Percentiles rank a stretch among this genome's conserved stretches.
phyloP scores from a whole-genome alignment of 2,113 vertebrate species.

The Hemichromis elongatus region DNA sequence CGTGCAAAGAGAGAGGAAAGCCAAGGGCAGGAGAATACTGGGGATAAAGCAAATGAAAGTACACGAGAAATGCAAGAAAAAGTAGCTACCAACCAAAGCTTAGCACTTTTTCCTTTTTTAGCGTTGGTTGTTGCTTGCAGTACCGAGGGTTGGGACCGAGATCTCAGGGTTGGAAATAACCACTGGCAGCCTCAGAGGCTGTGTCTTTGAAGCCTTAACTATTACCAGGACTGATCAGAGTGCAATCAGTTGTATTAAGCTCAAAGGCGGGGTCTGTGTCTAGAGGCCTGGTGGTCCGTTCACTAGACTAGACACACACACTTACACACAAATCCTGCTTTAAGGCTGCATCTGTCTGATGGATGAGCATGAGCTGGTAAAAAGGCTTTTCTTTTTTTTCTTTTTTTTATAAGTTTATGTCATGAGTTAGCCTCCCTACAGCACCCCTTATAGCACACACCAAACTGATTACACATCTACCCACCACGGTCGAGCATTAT shows the following conservation, averaged over 20 bases:
- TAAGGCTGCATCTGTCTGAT: slow-evolving; percentile 4
- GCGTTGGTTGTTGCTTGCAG: background rate
- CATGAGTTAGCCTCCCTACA: background rate
- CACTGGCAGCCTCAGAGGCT: slow-evolving; percentile 44
- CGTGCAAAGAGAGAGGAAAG: background rate
- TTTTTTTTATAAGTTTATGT: background rate
- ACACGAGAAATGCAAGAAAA: background rate
- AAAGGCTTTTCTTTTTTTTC: background rate
- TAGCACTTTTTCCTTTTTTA: background rate
- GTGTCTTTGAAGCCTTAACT: slow-evolving; percentile 60
- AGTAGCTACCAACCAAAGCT: background rate
- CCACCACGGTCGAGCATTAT: background rate
- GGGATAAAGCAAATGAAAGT: background rate
- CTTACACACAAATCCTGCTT: background rate
- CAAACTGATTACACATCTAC: slow-evolving; percentile 15
- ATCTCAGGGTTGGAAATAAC: slow-evolving; percentile 51
- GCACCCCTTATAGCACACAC: background rate
- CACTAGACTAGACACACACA: background rate
- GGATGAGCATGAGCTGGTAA: slow-evolving; percentile 38
- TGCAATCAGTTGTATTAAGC: slow-evolving; percentile 62
- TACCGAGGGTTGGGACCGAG: background rate
- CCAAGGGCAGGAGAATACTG: background rate
- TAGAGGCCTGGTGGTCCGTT: slow-evolving; percentile 51
- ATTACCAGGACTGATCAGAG: slow-evolving; percentile 65
- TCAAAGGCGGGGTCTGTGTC: slow-evolving; percentile 48